Base-by-base conservation (phyloP, 2,888 invertebrate genomes). In the Caenorhabditis plicata region DNA sequence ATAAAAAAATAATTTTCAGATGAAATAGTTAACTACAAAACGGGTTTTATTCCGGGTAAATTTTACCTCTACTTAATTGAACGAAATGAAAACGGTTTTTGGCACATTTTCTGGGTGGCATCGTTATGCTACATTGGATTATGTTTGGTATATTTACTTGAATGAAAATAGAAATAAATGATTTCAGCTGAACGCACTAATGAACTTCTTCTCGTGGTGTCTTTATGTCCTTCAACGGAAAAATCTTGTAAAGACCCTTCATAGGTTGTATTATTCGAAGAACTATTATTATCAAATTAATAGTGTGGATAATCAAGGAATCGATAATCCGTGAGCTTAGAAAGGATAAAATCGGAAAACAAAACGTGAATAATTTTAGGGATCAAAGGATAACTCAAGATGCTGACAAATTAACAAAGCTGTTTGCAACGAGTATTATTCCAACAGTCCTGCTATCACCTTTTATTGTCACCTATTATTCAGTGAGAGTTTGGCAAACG, bases 311-410 rank as follows among this genome's bases (percentile, higher is more conserved):
- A 75, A 78, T 73, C 79, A 83, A 17, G 69, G 83, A 31, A 75
- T 84, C 23, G 85, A 85, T 63, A 85, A 85, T 74, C 85, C 85
- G 83, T 85, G 68, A 80, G 83, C 80, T 49, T 19, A 22, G 13
- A 13, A 39, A 4, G 17, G 2, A 20, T 1, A 4, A 32, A 0
- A 15, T 45, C 3, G 22, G 27, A 35, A 22, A 7, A 41, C 7
- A 3, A 36, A 15, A 26, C n/a, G 3, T 19, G 23, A n/a, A 7
- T 11, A 4, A 46, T 75, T 81, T 25, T 74, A 83, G 83, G 22
- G 85, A 86, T 68, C 85, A 86, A 74, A 73, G 85, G 27, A 84
- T 85, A 44, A 83, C 85, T 11, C 84, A 85, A 70, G 85, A 86
- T 79, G 82, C 85, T 2, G 84, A 85, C 54, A 77, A 73, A 55